phyloP scores from a whole-genome alignment of 2,888 invertebrate species.

The Xestia ashworthii region DNA sequence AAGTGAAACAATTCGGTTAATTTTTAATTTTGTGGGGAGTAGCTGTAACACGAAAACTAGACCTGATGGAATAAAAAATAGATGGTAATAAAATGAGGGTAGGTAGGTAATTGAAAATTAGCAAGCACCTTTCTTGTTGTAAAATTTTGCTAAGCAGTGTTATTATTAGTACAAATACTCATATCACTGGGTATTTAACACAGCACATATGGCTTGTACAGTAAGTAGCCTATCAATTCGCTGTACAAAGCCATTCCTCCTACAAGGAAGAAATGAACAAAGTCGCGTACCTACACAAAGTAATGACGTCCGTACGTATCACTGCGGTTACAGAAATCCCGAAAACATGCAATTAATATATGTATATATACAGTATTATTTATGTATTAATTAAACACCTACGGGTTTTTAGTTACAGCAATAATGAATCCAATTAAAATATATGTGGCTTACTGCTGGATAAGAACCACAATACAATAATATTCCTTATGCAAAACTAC shows the following conservation, averaged over 20 bases:
- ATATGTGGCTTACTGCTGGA: slow-evolving; percentile 31
- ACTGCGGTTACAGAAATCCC: slow-evolving; percentile 62
- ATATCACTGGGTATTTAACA: not conserved
- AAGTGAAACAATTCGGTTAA: too few relatives aligned
- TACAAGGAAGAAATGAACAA: slow-evolving; percentile 41
- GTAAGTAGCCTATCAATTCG: slow-evolving; percentile 11
- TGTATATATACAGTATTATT: slow-evolving; percentile 17
- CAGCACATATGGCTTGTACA: not conserved
- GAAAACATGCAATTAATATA: slow-evolving; percentile 49
- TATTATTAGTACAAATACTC: not conserved
- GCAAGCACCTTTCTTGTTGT: too few relatives aligned
- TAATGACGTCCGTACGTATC: slow-evolving; percentile 42
- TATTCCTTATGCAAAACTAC: slow-evolving; percentile 21
- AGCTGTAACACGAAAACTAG: too few relatives aligned
- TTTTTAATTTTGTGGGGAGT: too few relatives aligned
- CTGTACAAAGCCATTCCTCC: not conserved
- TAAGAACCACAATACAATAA: slow-evolving; percentile 32
- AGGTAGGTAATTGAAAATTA: too few relatives aligned
- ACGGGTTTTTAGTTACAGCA: slow-evolving; percentile 56
- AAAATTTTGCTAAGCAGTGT: too few relatives aligned
- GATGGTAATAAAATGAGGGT: too few relatives aligned
- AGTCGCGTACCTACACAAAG: slow-evolving; percentile 17
- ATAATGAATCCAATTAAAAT: slow-evolving; percentile 61
- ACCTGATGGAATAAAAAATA: too few relatives aligned
- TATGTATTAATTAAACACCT: slow-evolving; percentile 58